A percentile compares a stretch with the other conserved stretches of the same genome.
These are phyloP conservation scores for Acleris cristana DNA, from an alignment of 2,888 invertebrate species.

Conservation along the genomic window DNA sequence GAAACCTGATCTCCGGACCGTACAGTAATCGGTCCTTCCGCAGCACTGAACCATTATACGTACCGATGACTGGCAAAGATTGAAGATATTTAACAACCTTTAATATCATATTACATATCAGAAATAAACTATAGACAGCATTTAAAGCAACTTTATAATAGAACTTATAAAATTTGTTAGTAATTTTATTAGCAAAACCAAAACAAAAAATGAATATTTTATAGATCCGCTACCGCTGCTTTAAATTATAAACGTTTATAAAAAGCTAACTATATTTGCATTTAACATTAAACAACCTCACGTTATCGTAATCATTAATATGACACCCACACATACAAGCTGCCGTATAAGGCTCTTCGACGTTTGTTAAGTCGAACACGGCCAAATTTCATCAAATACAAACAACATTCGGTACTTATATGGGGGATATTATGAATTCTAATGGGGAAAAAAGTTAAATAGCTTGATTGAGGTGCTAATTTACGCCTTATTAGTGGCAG, in stretches of 20 bases:
- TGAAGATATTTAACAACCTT: slow-evolving; percentile 47
- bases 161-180: too few relatives aligned
- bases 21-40: slow-evolving; percentile 74
- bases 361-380: slow-evolving; percentile 50
- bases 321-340: slow-evolving; percentile 51
- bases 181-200: neutral
- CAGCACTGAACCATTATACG: slow-evolving; percentile 65
- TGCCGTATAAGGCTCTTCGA: slow-evolving; percentile 54
- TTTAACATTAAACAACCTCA: slow-evolving; percentile 33
- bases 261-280: slow-evolving; percentile 32
- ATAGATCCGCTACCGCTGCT: slow-evolving; percentile 10
- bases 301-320: slow-evolving; percentile 33
- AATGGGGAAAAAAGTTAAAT: slow-evolving; percentile 25
- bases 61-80: slow-evolving; percentile 62
- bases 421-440: slow-evolving; percentile 32
- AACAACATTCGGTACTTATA: slow-evolving; percentile 32
- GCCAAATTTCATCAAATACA: slow-evolving; percentile 47
- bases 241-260: slow-evolving; percentile 30
- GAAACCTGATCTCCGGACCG: slow-evolving; percentile 48
- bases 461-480: slow-evolving; percentile 15
- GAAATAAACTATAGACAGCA: too few relatives aligned
- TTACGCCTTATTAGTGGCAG: slow-evolving; percentile 11
- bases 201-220: neutral
- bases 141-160: too few relatives aligned
- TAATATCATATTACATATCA: slow-evolving; percentile 23